Conservation (phyloP, 2,888 invertebrate species). For the Xanthia togata region DNA sequence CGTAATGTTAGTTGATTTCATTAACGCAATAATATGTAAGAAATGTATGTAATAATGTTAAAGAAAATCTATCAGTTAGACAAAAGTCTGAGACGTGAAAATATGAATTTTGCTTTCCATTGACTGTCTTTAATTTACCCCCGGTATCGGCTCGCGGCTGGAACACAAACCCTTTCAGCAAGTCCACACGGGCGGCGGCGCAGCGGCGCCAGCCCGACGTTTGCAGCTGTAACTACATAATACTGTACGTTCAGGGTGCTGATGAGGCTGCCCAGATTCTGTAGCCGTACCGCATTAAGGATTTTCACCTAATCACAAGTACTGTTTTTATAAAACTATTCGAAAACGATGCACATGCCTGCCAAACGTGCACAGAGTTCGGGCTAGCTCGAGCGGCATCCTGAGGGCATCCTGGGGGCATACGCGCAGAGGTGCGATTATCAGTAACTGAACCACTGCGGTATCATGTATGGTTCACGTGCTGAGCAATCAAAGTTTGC, state of each 20-base stretch:
- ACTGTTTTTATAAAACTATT: neutral
- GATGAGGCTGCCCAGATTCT: neutral
- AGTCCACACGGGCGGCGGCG: neutral
- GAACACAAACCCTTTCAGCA: neutral
- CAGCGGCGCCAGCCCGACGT: neutral
- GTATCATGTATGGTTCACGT: too few species aligned
- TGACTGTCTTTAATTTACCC: slow-evolving; percentile 61
- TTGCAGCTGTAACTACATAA: neutral
- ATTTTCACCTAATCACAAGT: neutral
- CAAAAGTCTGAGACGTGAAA: slow-evolving; percentile 86
- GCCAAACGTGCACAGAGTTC: neutral
- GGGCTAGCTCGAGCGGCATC: neutral
- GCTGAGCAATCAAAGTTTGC: too few species aligned
- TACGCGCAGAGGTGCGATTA: neutral
- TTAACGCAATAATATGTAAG: slow-evolving; percentile 74
- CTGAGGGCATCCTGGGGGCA: neutral
- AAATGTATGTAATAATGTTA: slow-evolving; percentile 77
- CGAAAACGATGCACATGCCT: neutral
- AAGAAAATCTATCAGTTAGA: slow-evolving; percentile 82
- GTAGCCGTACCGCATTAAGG: neutral
- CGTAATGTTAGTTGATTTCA: slow-evolving; percentile 71
- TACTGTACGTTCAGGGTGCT: neutral
- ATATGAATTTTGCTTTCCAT: slow-evolving; percentile 87
- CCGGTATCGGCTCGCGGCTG: neutral
- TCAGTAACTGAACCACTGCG: too few species aligned